Evolutionary conservation across 2,888 invertebrate species (phyloP), one percentile per base, ranked within the genome.

Genomic region (Perithous albicinctus): DNA sequence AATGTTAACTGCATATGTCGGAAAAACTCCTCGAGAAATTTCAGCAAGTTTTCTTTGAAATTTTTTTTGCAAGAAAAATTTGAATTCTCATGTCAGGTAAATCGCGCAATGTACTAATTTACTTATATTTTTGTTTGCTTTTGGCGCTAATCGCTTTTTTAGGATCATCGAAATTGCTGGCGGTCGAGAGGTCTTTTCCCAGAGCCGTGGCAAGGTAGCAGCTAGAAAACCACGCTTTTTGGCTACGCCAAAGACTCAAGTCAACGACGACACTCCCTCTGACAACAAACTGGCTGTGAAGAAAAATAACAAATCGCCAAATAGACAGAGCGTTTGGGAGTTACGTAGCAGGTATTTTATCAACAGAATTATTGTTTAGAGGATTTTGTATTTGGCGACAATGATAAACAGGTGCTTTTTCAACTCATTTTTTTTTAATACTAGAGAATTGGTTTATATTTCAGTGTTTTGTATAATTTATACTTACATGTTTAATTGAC

Each of bases 131-230:
- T n/a, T n/a, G n/a, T n/a, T n/a, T 15, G 15, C 15, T 15, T 32
- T 10, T 7, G n/a, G 18, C 18, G 59, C 8, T 18, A 0, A 8
- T 18, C 7, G n/a, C 1, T 51, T 70, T 73, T 82, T 41, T 89
- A 95, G 95, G 92, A 96, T 96, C 92, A 95, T 95, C 89, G 95
- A 95, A 93, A 95, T 95, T 88, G 97, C 97, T 74, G 97, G 97
- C 87, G 97, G 97, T 80, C 94, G 97, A 79, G 97, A 97, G 93
- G 94, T 97, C 84, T 97, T 96, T 93, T 97, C 97, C 48, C 96
- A 97, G 92, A 97, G 96, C 92, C 94, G 97, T 88, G 96, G 96
- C 89, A 96, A 97, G 93, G 92, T 92, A 64, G 96, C 96, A 70
- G 95, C 95, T 70, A 94, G 96, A 86, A 96, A 96, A 92, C 94